phyloP scores from a whole-genome alignment of 2,113 vertebrate species.

The Rhinogobius similis region DNA sequence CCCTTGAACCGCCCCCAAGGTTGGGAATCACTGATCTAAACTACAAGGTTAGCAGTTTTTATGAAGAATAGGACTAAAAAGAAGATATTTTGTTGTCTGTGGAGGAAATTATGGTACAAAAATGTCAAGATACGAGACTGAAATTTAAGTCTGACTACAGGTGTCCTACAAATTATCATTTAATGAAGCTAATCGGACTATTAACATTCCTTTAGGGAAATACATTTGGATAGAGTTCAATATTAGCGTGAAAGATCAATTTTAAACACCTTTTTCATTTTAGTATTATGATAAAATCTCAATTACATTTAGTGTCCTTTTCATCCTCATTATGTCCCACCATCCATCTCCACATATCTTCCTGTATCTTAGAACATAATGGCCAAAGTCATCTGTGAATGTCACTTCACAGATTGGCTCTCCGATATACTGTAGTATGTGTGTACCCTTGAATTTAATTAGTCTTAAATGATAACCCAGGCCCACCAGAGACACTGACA shows the following conservation, averaged over 20 bases:
- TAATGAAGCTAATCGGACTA: no score
- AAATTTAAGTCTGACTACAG: no score
- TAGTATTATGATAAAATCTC: constrained; percentile 6
- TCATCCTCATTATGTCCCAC: background rate
- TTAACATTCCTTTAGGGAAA: no score
- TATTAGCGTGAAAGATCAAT: background rate
- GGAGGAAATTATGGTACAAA: no score
- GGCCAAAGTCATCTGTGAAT: constrained; percentile 5
- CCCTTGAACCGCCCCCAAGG: no score
- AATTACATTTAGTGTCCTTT: background rate
- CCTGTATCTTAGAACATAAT: background rate
- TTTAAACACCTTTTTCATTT: background rate
- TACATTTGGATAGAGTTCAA: no score
- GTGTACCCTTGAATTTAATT: constrained; percentile 4
- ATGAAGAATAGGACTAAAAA: no score
- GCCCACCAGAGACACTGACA: background rate
- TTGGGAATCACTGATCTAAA: no score
- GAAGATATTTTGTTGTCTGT: no score
- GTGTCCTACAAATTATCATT: no score
- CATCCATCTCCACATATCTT: background rate
- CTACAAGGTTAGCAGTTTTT: no score
- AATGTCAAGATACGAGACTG: no score
- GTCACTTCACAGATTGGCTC: constrained; percentile 3
- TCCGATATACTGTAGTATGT: background rate
- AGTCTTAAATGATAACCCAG: constrained; percentile 3